phyloP scores from a whole-genome alignment of 2,113 vertebrate genomes.

The Penelope pileata region DNA sequence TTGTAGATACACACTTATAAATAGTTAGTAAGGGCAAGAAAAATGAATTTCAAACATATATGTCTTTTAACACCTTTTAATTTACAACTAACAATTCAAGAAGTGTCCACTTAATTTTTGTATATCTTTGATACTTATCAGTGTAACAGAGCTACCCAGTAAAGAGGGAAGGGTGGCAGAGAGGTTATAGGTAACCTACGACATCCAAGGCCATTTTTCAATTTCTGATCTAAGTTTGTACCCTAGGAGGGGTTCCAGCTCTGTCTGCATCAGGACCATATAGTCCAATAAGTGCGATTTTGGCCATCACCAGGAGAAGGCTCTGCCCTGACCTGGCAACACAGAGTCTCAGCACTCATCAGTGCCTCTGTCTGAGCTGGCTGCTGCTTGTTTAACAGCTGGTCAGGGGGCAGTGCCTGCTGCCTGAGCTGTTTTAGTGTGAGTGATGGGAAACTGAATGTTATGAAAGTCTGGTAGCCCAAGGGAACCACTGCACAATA shows the following conservation, averaged over 20 bases:
- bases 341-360: neutral
- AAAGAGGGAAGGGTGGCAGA: neutral
- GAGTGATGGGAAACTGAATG: rapidly evolving
- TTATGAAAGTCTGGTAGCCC: neutral
- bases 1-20: rapidly evolving
- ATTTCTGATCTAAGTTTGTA: neutral
- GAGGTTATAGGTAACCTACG: neutral
- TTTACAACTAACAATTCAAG: neutral
- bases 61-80: neutral
- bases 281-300: neutral
- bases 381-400: neutral
- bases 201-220: rapidly evolving
- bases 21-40: neutral
- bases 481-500: neutral
- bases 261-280: neutral
- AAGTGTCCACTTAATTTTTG: neutral
- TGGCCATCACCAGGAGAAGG: neutral
- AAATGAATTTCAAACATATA: neutral
- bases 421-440: neutral
- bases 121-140: neutral
- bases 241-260: neutral
- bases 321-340: neutral
- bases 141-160: neutral
- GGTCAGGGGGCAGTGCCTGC: neutral
- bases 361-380: neutral